A percentile compares a stretch with the other conserved stretches of the same genome.
Evolutionary conservation across 2,797 vertebrate genomes (phyloP).

Genomic region (Anolis apletophallus): DNA sequence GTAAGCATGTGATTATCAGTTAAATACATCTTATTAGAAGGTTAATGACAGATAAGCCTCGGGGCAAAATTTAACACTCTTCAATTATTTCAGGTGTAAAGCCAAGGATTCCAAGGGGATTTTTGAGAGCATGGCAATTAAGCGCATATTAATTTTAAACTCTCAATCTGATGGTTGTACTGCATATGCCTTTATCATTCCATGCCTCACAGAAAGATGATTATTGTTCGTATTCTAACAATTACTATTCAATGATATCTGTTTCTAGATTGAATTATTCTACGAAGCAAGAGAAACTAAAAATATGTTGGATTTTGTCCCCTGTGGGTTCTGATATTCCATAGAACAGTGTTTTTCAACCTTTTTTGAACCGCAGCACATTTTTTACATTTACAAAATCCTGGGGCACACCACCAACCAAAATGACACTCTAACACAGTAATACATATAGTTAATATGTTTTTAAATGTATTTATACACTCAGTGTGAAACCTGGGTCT

Average conservation of each 20-base stretch:
- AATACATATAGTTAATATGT: no score
- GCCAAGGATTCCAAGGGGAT: constrained; percentile 36
- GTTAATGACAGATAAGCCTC: constrained; percentile 53
- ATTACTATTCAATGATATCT: neutral
- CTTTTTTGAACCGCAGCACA: no score
- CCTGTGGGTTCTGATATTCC: constrained; percentile 20
- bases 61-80: constrained; percentile 63
- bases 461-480: no score
- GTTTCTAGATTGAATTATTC: constrained; percentile 24
- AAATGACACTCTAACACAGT: no score
- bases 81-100: constrained; percentile 59
- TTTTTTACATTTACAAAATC: no score
- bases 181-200: constrained; percentile 20
- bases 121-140: constrained; percentile 35
- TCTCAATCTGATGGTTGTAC: neutral
- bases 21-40: constrained; percentile 62
- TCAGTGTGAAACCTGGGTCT: no score
- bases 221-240: neutral
- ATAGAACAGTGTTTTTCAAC: no score
- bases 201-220: constrained; percentile 3
- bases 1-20: constrained; percentile 54
- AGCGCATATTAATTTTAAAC: constrained; percentile 35
- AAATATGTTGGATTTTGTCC: neutral
- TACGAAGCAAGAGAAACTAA: constrained; percentile 8
- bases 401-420: no score